Evolutionary conservation across 2,888 invertebrate genomes (phyloP).

Genomic region (Himalopsyche japonica): DNA sequence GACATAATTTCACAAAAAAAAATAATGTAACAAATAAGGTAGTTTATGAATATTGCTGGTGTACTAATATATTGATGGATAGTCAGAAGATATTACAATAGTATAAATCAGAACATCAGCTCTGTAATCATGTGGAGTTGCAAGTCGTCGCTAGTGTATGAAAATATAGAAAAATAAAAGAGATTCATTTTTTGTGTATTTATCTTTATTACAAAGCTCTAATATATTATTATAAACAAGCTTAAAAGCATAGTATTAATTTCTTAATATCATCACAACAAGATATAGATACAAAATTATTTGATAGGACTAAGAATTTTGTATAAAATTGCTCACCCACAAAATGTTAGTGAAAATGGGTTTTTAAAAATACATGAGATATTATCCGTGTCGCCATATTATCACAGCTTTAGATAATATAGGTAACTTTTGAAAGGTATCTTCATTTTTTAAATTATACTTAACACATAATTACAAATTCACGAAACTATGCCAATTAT

Average conservation of each 20-base stretch:
- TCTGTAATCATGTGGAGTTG: no score
- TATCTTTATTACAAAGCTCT: background rate
- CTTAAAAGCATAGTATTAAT: constrained; percentile 30
- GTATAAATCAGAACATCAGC: no score
- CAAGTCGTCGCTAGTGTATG: no score
- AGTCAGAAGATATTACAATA: no score
- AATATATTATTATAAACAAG: constrained; percentile 30
- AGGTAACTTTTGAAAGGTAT: constrained; percentile 18
- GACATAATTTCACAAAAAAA: no score
- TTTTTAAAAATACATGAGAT: background rate
- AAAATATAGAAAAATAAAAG: background rate
- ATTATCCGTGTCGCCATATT: constrained; percentile 7
- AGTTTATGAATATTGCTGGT: no score
- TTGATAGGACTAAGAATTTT: constrained; percentile 12
- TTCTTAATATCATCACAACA: constrained; percentile 33
- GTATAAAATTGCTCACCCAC: constrained; percentile 12
- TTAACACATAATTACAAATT: background rate
- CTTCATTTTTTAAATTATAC: background rate
- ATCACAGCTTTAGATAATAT: constrained; percentile 3
- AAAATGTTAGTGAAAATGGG: constrained; percentile 17
- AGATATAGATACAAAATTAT: constrained; percentile 27
- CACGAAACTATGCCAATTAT: background rate
- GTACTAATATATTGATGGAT: no score
- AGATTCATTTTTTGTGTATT: background rate
- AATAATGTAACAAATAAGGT: no score